Evolutionary conservation across 2,888 invertebrate species (phyloP).

Genomic region (Rhamnusium bicolor): DNA sequence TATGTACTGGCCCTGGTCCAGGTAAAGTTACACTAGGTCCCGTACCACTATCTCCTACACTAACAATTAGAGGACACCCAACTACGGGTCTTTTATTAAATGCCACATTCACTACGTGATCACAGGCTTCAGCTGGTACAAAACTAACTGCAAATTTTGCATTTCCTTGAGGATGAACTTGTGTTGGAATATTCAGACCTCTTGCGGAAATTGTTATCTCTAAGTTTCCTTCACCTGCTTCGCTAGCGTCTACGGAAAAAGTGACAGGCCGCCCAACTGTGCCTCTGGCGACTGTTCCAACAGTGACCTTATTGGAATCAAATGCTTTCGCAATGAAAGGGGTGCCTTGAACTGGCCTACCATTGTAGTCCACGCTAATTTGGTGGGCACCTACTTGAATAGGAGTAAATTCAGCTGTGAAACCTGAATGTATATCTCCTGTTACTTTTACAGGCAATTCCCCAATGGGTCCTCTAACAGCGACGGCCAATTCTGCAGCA

Average conservation of each 20-base stretch:
- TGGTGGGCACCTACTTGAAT: constrained; percentile 94
- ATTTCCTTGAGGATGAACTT: constrained; percentile 92
- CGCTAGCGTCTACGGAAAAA: constrained; percentile 95
- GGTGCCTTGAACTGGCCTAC: constrained; percentile 89
- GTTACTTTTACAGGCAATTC: constrained; percentile 92
- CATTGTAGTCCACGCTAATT: constrained; percentile 93
- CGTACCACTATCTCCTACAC: constrained; percentile 79
- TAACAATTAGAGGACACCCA: constrained; percentile 93
- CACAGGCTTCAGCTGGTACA: constrained; percentile 93
- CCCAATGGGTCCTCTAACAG: constrained; percentile 89
- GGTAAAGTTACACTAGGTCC: constrained; percentile 82
- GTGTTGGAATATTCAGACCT: constrained; percentile 94
- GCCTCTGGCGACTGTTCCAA: constrained; percentile 85
- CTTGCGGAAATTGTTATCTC: constrained; percentile 97
- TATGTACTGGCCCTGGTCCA: constrained; percentile 82
- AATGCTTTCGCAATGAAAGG: constrained; percentile 94
- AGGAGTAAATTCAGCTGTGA: constrained; percentile 94
- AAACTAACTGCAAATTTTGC: constrained; percentile 96
- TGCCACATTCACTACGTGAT: constrained; percentile 96
- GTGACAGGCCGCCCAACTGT: constrained; percentile 93
- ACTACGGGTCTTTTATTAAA: constrained; percentile 94
- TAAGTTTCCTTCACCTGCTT: constrained; percentile 97
- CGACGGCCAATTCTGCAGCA: constrained; percentile 89
- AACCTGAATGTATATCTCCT: constrained; percentile 89
- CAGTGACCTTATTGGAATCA: constrained; percentile 89